Percentiles rank a stretch among this genome's conserved stretches.
Evolutionary conservation across 2,113 vertebrate genomes (phyloP).

Genomic region (Mus pahari): DNA sequence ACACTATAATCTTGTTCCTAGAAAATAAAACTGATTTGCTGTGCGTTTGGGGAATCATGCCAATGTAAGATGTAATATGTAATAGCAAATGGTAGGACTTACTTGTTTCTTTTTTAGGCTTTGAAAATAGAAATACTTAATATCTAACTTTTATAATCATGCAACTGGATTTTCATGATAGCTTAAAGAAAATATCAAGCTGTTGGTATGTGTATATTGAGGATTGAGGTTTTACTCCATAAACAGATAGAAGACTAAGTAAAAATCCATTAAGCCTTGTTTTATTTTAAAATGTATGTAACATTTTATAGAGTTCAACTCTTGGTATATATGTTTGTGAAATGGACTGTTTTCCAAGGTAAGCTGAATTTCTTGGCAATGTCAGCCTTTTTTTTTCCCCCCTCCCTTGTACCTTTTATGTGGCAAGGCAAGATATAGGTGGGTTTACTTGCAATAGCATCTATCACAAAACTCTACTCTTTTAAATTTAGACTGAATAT

Average conservation of each 20-base stretch:
- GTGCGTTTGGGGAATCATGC: not conserved
- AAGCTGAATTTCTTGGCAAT: slow-evolving; percentile 50
- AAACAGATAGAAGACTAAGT: not conserved
- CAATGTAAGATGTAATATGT: not conserved
- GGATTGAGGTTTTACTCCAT: slow-evolving; percentile 11
- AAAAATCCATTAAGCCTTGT: slow-evolving; percentile 37
- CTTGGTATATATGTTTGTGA: slow-evolving; percentile 60
- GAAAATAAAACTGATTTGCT: slow-evolving; percentile 29
- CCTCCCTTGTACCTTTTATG: slow-evolving; percentile 53
- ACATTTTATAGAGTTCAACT: slow-evolving; percentile 48
- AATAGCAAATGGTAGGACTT: slow-evolving; percentile 40
- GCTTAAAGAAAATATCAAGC: not conserved
- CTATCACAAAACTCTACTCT: slow-evolving; percentile 70
- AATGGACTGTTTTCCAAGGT: slow-evolving; percentile 48
- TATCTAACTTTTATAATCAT: slow-evolving; percentile 53
- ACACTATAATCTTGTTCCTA: slow-evolving; percentile 17
- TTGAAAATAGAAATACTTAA: slow-evolving; percentile 37
- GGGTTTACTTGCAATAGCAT: slow-evolving; percentile 21
- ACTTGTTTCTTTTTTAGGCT: slow-evolving; percentile 2
- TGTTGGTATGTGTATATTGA: not conserved
- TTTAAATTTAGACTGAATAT: slow-evolving; percentile 85
- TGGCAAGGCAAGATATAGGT: slow-evolving; percentile 24
- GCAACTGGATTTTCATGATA: slow-evolving; percentile 43
- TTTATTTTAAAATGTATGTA: slow-evolving; percentile 36
- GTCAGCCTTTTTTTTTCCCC: slow-evolving; percentile 72